Base-by-base conservation (phyloP, 2,797 vertebrate species). In the Benthosema pterotum region DNA sequence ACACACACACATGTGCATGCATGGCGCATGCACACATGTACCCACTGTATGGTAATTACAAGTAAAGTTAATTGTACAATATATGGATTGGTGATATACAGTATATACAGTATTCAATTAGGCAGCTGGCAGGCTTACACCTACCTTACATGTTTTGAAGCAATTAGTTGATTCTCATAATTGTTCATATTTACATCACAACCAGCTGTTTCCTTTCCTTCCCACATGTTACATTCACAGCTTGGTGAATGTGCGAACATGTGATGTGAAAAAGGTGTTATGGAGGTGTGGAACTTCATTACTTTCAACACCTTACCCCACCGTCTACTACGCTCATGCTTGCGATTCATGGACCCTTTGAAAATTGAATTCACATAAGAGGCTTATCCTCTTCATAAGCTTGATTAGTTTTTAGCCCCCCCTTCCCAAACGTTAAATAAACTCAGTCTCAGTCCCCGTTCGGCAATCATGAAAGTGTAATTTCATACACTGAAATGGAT, bases 291-390 rank as follows among this genome's bases (percentile, higher is more conserved):
- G 50, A 32, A 55, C 18, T 1, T 11, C 43, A 47, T 25, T 49
- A 49, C 28, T 18, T 13, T 38, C 52, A 13, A 32, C 8, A 43
- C 25, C 17, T 14, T 16, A 14, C 17, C 18, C n/a, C 13, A 0
- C 49, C 13, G 17, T 9, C 13, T 6, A 11, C 19, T 50, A 38
- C 8, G 38, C 43, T 13, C 17, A 13, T 14, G 15, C 11, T 45
- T 14, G 19, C 8, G 17, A 48, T n/a, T 48, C 43, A 32, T 9
- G 17, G 49, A 42, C 52, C 45, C 8, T 14, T 47, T 28, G 14
- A 45, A 48, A 57, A 67, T 52, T 47, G 16, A 52, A 66, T 52
- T 62, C n/a, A 60, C 51, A 52, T 57, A 53, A 62, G 48, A 66
- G 52, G 69, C 56, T 52, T 66, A 72, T 42, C 22, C 15, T 9